phyloP scores from a whole-genome alignment of 1,140 invertebrate genomes.

The Drosophila repletoides region DNA sequence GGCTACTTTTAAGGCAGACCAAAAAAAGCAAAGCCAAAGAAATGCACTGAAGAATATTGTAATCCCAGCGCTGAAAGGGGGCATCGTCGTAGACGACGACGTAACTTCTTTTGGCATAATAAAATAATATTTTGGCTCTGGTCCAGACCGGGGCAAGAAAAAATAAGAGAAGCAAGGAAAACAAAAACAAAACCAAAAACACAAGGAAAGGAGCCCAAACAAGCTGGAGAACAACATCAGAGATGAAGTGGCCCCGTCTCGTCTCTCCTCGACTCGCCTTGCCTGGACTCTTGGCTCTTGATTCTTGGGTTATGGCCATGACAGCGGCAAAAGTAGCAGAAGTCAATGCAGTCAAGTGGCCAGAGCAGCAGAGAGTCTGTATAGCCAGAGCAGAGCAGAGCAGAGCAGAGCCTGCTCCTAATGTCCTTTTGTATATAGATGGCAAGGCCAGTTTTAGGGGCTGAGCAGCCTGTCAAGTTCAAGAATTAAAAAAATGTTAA shows the following conservation, averaged over 20 bases:
- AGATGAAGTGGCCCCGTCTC: conserved; percentile 51
- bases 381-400: not conserved
- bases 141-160: conserved; percentile 36
- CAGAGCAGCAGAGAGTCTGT: conserved; percentile 4
- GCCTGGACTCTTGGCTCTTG: too few species aligned
- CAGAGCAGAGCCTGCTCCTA: conserved; percentile 5
- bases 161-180: conserved; percentile 25
- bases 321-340: conserved; percentile 49
- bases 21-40: conserved; percentile 12
- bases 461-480: conserved; percentile 54
- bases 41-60: conserved; percentile 32
- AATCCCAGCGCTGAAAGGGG: conserved; percentile 40
- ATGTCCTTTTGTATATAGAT: conserved; percentile 25
- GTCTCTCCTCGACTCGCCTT: too few species aligned
- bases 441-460: conserved; percentile 10
- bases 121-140: conserved; percentile 59
- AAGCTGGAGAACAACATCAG: conserved; percentile 27
- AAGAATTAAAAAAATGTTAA: conserved; percentile 60
- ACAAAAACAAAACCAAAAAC: conserved; percentile 9
- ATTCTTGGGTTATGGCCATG: conserved; percentile 44
- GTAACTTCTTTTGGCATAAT: conserved; percentile 60
- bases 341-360: conserved; percentile 52
- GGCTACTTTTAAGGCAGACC: conserved; percentile 48
- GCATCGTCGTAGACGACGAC: conserved; percentile 27
- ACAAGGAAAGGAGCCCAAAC: conserved; percentile 17